Conservation (phyloP, 2,888 invertebrate species). For the Cheilosia vernalis region DNA sequence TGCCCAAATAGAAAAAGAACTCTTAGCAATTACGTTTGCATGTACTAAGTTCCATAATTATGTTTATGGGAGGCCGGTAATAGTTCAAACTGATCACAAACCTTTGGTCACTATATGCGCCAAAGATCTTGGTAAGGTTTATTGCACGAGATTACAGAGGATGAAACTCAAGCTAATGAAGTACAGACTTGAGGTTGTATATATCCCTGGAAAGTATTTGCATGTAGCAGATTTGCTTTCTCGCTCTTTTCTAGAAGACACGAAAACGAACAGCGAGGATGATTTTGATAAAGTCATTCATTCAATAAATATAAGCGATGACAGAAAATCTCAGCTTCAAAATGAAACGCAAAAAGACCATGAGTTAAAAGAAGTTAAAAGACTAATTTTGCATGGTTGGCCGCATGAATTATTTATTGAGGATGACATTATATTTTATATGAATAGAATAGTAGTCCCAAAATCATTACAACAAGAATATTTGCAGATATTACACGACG, state of each 20-base stretch:
- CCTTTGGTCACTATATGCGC: conserved; percentile 15
- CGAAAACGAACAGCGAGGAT: neutral
- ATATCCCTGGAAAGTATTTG: conserved; percentile 37
- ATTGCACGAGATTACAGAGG: conserved; percentile 43
- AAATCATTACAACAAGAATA: conserved; percentile 69
- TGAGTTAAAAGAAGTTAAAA: no score
- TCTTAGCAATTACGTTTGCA: conserved; percentile 63
- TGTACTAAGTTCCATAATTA: conserved; percentile 41
- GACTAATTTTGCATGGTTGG: neutral
- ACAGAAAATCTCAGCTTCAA: conserved; percentile 16
- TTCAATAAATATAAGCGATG: conserved; percentile 33
- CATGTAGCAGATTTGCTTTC: conserved; percentile 32
- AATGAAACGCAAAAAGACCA: neutral
- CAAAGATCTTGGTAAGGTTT: conserved; percentile 23
- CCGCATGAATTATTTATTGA: conserved; percentile 4
- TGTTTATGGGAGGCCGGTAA: conserved; percentile 14
- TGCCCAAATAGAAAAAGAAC: conserved; percentile 10
- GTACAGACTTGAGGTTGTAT: conserved; percentile 31
- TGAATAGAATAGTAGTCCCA: conserved; percentile 74
- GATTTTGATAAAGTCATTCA: conserved; percentile 12
- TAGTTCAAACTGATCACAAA: conserved; percentile 21
- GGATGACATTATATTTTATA: conserved; percentile 72
- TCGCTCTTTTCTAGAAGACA: conserved; percentile 18
- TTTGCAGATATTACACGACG: conserved; percentile 73
- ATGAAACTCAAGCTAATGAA: conserved; percentile 35